These are phyloP conservation scores for Biston betularia DNA, from an alignment of 2,888 invertebrate species.

Conservation along the genomic window DNA sequence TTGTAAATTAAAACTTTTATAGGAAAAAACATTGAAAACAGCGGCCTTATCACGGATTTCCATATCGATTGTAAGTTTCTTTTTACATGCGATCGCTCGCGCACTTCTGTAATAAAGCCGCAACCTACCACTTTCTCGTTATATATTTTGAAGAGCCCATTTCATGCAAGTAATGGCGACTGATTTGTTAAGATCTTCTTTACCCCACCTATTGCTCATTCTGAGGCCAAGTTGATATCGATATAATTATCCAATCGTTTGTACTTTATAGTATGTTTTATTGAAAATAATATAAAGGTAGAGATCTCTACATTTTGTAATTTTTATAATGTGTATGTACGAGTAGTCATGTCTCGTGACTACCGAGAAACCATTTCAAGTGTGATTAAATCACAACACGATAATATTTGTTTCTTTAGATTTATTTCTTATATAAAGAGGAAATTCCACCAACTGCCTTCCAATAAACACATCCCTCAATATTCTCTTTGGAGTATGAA, in stretches of 20 bases:
- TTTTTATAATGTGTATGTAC: constrained; percentile 46
- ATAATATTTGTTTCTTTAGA: constrained; percentile 11
- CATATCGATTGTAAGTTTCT: no score
- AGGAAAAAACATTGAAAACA: no score
- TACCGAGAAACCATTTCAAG: constrained; percentile 63
- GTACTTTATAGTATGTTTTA: constrained; percentile 43
- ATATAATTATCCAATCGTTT: constrained; percentile 21
- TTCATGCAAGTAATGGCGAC: constrained; percentile 1
- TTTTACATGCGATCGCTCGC: neutral
- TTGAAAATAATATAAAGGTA: constrained; percentile 32
- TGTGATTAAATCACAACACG: constrained; percentile 82
- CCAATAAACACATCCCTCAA: no score
- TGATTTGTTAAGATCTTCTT: constrained; percentile 13
- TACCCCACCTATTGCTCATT: constrained; percentile 28
- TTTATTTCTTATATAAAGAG: no score
- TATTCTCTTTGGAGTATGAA: no score
- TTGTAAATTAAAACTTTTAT: no score
- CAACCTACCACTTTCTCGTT: neutral
- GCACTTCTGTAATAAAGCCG: neutral
- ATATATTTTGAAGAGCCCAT: neutral
- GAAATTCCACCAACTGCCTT: no score
- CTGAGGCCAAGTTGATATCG: constrained; percentile 34
- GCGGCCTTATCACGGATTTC: no score
- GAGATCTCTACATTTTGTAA: constrained; percentile 45
- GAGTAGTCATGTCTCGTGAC: constrained; percentile 50